Evolutionary conservation across 1,140 invertebrate genomes (phyloP), one percentile per base, ranked within the genome.

Genomic region (Pissodes strobi): DNA sequence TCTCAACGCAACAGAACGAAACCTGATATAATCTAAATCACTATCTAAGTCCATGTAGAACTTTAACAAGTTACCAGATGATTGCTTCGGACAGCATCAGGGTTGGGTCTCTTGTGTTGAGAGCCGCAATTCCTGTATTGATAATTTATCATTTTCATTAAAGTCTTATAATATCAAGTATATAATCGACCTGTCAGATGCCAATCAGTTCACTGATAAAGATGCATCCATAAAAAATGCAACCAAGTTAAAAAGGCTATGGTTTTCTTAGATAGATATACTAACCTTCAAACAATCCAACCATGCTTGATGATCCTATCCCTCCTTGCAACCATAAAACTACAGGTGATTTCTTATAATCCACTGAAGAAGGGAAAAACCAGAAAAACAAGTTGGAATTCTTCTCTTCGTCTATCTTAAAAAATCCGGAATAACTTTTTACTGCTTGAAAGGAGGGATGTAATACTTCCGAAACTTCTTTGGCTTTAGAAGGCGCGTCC

Each of bases 281-380:
- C 30, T 34, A 12, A 34, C 30, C 30, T 0, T 81, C 80, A 75
- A 92, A 91, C 1, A 91, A 76, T 0, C 88, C 89, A 68, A 87
- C 87, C 5, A 91, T 69, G 0, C 88, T 89, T 0, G 83, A 80
- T 0, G 84, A 83, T 1, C 89, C 89, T 1, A 89, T 89, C 0
- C 90, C 86, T 37, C 89, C 89, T 79, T 91, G 87, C 8, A 91
- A 79, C 89, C 89, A 91, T 19, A 91, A 70, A 1, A 90, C 64
- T 1, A 91, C 82, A 5, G 89, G 89, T 1, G 83, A 82, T 15
- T 72, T 73, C 22, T 76, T 74, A 34, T 72, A 71, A 21, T 77
- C 71, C 2, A 68, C 77, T 69, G 83, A 78, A 1, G 87, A 80
- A n/a, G 87, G 87, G 71, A 90, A 90, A 74, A 86, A 91, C 89